Evolutionary conservation across 2,888 invertebrate species (phyloP).

Genomic region (Carabus problematicus): DNA sequence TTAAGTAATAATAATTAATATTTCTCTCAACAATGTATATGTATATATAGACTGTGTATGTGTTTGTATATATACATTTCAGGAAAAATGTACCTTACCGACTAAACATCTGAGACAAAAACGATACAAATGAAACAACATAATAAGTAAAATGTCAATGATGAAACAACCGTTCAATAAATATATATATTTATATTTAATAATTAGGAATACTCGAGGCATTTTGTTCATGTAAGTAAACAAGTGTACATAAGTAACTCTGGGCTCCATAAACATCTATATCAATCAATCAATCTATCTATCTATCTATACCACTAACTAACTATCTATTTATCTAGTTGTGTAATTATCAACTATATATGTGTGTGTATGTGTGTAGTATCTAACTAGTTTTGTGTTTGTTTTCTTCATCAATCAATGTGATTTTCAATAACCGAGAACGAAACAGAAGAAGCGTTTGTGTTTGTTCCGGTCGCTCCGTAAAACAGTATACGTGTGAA

Average conservation of each 20-base stretch:
- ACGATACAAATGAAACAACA: slow-evolving; percentile 37
- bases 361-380: background rate
- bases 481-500: slow-evolving; percentile 35
- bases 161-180: slow-evolving; percentile 40
- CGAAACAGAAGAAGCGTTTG: slow-evolving; percentile 33
- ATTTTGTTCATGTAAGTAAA: slow-evolving; percentile 35
- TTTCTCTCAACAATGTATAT: slow-evolving; percentile 35
- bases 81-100: slow-evolving; percentile 39
- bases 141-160: slow-evolving; percentile 22
- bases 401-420: slow-evolving; percentile 12
- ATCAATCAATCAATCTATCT: background rate
- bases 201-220: slow-evolving; percentile 39
- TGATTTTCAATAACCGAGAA: slow-evolving; percentile 14
- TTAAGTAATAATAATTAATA: slow-evolving; percentile 34
- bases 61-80: slow-evolving; percentile 37
- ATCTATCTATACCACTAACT: background rate
- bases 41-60: background rate
- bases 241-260: slow-evolving; percentile 31
- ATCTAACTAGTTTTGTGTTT: background rate
- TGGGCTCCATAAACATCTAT: slow-evolving; percentile 14
- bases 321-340: background rate
- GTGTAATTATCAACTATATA: background rate
- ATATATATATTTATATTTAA: slow-evolving; percentile 37
- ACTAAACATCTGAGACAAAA: slow-evolving; percentile 41
- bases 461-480: slow-evolving; percentile 27